phyloP scores from a whole-genome alignment of 2,113 vertebrate genomes.

The Tychaedon coryphoeus region DNA sequence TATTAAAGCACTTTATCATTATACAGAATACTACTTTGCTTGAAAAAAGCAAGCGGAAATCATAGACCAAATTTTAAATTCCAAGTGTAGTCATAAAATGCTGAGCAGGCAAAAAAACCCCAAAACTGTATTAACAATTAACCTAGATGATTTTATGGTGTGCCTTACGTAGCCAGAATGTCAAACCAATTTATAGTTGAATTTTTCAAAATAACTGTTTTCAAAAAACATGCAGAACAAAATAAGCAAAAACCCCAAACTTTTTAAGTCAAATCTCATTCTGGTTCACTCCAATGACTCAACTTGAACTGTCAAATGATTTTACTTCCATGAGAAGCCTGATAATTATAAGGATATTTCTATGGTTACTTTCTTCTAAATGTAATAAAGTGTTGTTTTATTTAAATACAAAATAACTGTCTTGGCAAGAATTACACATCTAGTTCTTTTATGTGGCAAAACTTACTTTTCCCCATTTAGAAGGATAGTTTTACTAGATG shows the following conservation, averaged over 20 bases:
- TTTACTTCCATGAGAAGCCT: neutral
- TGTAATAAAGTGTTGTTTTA: too few relatives aligned
- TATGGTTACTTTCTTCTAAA: neutral
- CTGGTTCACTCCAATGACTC: neutral
- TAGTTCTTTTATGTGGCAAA: neutral
- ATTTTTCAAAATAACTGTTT: slow-evolving; percentile 15
- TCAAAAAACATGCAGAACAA: neutral
- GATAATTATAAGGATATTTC: neutral
- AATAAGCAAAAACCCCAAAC: slow-evolving; percentile 45
- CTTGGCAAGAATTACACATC: neutral
- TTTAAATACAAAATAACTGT: neutral
- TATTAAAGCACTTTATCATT: neutral
- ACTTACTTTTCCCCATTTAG: neutral
- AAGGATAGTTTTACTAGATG: neutral
- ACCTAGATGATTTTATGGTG: neutral
- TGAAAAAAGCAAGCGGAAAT: neutral
- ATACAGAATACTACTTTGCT: neutral
- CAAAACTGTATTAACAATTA: neutral
- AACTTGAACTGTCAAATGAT: neutral
- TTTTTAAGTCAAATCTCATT: slow-evolving; percentile 17
- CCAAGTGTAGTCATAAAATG: neutral
- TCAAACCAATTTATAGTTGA: neutral
- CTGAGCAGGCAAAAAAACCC: neutral
- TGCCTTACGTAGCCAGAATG: neutral
- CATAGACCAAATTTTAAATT: neutral